Evolutionary conservation across 2,888 invertebrate species (phyloP), one percentile per base, ranked within the genome.

Genomic region (Meloe dianella): DNA sequence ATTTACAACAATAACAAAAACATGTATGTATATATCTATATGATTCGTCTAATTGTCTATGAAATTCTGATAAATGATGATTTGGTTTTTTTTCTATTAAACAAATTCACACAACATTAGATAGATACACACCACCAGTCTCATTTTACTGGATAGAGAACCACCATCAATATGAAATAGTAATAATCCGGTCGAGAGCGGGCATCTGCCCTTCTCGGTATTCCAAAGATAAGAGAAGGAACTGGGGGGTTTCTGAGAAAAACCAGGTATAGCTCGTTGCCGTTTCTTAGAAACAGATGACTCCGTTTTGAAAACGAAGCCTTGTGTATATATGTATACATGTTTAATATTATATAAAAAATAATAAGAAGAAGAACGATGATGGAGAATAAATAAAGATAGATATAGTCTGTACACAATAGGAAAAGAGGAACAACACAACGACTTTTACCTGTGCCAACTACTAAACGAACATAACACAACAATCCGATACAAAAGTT

Each of bases 261-360:
- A 63, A 61, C 66, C 72, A 71, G 73, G 72, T 74, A 73, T 66
- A 64, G 65, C 69, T 71, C 69, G 71, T 70, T 71, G 71, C 58
- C 71, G 68, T 69, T 74, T 73, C 73, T 73, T 61, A 64, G 74
- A 73, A 74, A 71, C 60, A 61, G 60, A 66, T 66, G 66, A 66
- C 54, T 66, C 63, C 57, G 35, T 24, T 51, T 22, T 12, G 12
- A 51, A 20, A 38, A 47, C 54, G 59, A 58, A 24, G 57, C 12
- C 57, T 27, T 56, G 29, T n/a, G n/a, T n/a, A n/a, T n/a, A n/a
- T n/a, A n/a, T n/a, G n/a, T n/a, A n/a, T n/a, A n/a, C n/a, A n/a
- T n/a, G n/a, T n/a, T n/a, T n/a, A n/a, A n/a, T n/a, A n/a, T n/a
- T n/a, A n/a, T n/a, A n/a, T n/a, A n/a, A n/a, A n/a, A n/a, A n/a